phyloP scores from a whole-genome alignment of 2,797 vertebrate species.

The Sandelia bainsii region DNA sequence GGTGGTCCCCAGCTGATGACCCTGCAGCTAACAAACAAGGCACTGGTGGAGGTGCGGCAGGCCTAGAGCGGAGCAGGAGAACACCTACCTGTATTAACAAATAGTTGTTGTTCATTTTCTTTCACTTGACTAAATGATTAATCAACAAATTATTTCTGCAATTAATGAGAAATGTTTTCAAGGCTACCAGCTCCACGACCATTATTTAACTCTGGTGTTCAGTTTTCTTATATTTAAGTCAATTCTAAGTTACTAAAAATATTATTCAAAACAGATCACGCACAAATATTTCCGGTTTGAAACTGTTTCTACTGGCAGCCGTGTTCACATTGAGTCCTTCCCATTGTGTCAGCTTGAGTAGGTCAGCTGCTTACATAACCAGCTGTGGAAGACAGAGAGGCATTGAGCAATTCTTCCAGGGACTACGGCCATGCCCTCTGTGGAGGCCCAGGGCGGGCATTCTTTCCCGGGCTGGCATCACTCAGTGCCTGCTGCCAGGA shows the following conservation, averaged over 20 bases:
- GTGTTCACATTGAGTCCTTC: conserved; percentile 3
- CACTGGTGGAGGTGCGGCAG: too few relatives aligned
- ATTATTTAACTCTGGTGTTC: background rate
- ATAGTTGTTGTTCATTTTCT: too few relatives aligned
- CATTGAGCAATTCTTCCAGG: conserved; percentile 55
- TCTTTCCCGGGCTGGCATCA: conserved; percentile 63
- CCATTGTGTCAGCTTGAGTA: conserved; percentile 33
- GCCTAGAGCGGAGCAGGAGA: too few relatives aligned
- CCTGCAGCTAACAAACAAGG: too few relatives aligned
- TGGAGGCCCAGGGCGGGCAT: conserved; percentile 46
- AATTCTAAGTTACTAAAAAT: background rate
- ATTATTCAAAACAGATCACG: background rate
- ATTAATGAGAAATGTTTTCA: background rate
- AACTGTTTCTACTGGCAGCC: background rate
- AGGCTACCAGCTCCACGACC: background rate
- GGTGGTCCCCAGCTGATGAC: too few relatives aligned
- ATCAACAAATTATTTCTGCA: too few relatives aligned
- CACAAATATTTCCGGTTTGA: background rate
- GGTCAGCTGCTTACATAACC: conserved; percentile 52
- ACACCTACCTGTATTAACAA: too few relatives aligned
- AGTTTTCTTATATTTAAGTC: background rate
- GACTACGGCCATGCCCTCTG: conserved; percentile 20
- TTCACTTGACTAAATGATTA: too few relatives aligned
- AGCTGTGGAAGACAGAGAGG: conserved; percentile 43
- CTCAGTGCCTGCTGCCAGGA: conserved; percentile 72